Evolutionary conservation across 2,113 vertebrate species (phyloP).

Genomic region (Coregonus clupeaformis): DNA sequence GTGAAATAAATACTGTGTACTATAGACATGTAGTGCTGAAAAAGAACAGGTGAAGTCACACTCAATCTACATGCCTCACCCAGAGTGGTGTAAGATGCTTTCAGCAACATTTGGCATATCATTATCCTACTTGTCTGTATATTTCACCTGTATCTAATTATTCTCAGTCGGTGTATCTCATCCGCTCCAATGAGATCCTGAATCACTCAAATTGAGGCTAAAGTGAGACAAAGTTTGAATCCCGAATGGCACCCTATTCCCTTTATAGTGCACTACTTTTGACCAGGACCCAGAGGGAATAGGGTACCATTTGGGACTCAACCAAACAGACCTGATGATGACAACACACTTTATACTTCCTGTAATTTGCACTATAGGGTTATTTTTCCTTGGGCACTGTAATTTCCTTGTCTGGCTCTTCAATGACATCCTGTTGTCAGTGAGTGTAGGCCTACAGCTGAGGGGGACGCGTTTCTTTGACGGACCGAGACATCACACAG

Average conservation of each 20-base stretch:
- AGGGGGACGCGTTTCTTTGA: conserved; percentile 47
- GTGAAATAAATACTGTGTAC: too few species aligned
- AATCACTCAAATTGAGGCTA: too few species aligned
- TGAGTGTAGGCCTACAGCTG: conserved; percentile 42
- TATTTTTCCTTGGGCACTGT: conserved; percentile 37
- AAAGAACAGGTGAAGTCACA: background rate
- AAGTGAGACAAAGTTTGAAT: too few species aligned
- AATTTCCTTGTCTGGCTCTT: conserved; percentile 59
- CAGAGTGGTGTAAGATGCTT: background rate
- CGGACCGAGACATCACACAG: conserved; percentile 50
- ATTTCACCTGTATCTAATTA: too few species aligned
- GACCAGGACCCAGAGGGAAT: too few species aligned
- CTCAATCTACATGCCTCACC: too few species aligned
- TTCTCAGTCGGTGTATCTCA: too few species aligned
- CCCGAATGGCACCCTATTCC: too few species aligned
- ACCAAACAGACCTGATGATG: background rate
- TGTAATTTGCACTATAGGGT: conserved; percentile 50
- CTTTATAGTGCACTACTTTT: too few species aligned
- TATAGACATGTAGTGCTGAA: background rate
- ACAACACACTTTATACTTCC: conserved; percentile 48
- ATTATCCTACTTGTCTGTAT: too few species aligned
- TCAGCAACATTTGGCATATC: background rate
- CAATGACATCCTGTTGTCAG: conserved; percentile 71
- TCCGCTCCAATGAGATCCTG: too few species aligned
- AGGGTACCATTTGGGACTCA: background rate